Evolutionary conservation across 1,140 invertebrate genomes (phyloP), one percentile per base, ranked within the genome.

Genomic region (Saxidomus purpurata): DNA sequence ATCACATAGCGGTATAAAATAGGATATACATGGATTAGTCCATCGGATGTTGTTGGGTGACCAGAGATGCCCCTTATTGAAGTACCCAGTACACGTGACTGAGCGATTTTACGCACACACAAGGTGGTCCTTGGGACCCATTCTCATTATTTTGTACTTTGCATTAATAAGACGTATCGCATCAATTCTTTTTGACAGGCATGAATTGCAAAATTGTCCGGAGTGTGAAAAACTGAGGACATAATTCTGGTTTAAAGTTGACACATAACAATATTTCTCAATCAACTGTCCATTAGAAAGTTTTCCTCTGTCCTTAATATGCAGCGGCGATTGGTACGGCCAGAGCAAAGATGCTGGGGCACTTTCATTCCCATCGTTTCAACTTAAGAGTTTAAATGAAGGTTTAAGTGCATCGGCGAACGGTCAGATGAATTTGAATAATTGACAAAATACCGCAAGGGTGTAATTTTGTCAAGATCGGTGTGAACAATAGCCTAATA

Each of bases 211-310:
- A 52, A 22, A 79, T 49, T 36, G 76, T 34, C 76, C 49, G 36
- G 22, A 22, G 34, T 55, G 43, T 36, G 28, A 79, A 31, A 36
- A 52, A 15, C 55, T 79, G 47, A 79, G 49, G 49, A 79, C 47
- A 79, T 52, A 52, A 79, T 79, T 49, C 76, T 49, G 15, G 76
- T 31, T 67, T 55, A 43, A 59, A 34, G 38, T 28, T 82, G 80
- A 82, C 80, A 82, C n/a, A 52, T 43, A 9, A 47, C 0, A 82
- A 82, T 82, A 38, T 82, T 59, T 82, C 19, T 36, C 31, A 82
- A 82, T 67, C 59, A 82, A 82, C 34, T 34, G 80, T 67, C 34
- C 40, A 67, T 67, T 28, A 63, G 49, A 55, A n/a, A 40, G 34
- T 52, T 59, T 43, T 67, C 40, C n/a, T 15, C 15, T 31, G 40